Base-by-base conservation (phyloP, 2,113 vertebrate species). In the Pygoscelis adeliae region DNA sequence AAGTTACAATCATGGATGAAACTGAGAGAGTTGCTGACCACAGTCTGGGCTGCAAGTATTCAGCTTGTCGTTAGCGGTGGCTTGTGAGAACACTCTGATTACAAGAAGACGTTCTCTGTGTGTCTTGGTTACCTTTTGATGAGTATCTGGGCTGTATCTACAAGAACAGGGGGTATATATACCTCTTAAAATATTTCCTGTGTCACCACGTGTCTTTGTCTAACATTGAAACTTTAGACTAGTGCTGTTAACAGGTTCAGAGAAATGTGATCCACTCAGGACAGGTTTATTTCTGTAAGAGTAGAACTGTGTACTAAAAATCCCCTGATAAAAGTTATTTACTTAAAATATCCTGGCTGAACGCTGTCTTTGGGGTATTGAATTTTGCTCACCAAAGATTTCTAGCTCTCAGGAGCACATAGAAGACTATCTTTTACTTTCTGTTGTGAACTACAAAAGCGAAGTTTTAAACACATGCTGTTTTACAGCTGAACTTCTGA, bases 281-380 rank as follows among this genome's bases (percentile, higher is more conserved):
- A 71, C 1, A 3, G 47, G 83, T 96, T 95, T 95, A 95, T 94
- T 97, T 94, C 88, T 95, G 94, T 92, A 92, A 87, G 69, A 65
- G 80, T 72, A 96, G 90, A 91, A 52, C 36, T 2, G 23, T 58
- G 18, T 56, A 56, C 52, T 78, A 94, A 94, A 94, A 96, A 89
- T 94, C 91, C 77, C 89, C 83, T 32, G 73, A 89, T 95, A 97
- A 67, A 92, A 92, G 76, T 87, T 96, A 89, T 69, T 96, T 92
- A 59, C 94, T 90, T 95, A 74, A 89, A 87, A 87, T 93, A 89
- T 53, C 95, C 52, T 91, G 86, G 36, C 72, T 87, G 73, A 92
- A 44, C 52, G 23, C 78, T 85, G 58, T 34, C 85, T 88, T 93
- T 88, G 52, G 61, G 36, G 36, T 90, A 62, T 90, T 90, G 74